A percentile compares a stretch with the other conserved stretches of the same genome.
Conservation (phyloP, 1,140 invertebrate genomes). For the Phenacoccus solenopsis region DNA sequence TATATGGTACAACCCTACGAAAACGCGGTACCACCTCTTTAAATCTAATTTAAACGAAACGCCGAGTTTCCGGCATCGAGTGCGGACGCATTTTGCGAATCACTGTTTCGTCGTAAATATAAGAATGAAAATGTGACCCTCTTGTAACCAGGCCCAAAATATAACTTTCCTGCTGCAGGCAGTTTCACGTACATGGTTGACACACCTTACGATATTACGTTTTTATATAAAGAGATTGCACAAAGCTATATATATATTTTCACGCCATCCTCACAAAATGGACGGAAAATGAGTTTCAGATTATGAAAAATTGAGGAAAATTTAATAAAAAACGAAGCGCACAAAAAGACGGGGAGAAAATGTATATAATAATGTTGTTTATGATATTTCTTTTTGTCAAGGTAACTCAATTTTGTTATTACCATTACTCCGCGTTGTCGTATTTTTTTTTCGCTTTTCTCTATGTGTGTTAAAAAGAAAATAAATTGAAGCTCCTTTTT, state of each 20-base stretch:
- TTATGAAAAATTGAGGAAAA: conserved; percentile 19
- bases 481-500: conserved; percentile 17
- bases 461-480: conserved; percentile 7
- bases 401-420: conserved; percentile 18
- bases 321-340: conserved; percentile 18
- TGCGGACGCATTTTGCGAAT: background rate
- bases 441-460: no score
- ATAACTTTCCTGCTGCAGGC: conserved; percentile 6
- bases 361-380: conserved; percentile 16
- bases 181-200: conserved; percentile 13
- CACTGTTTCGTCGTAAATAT: background rate
- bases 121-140: conserved; percentile 8
- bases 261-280: background rate
- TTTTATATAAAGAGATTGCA: conserved; percentile 9
- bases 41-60: background rate
- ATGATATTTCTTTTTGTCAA: conserved; percentile 16
- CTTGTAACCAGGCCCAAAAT: conserved; percentile 1
- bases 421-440: conserved; percentile 15
- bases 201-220: conserved; percentile 11
- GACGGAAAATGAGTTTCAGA: conserved; percentile 16
- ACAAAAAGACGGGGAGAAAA: conserved; percentile 21
- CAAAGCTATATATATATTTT: conserved; percentile 7
- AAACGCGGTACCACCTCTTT: background rate
- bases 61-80: no score
- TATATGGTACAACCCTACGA: background rate